These are phyloP conservation scores for Atherinomorus stipes DNA, from an alignment of 2,113 vertebrate species.

Conservation along the genomic window DNA sequence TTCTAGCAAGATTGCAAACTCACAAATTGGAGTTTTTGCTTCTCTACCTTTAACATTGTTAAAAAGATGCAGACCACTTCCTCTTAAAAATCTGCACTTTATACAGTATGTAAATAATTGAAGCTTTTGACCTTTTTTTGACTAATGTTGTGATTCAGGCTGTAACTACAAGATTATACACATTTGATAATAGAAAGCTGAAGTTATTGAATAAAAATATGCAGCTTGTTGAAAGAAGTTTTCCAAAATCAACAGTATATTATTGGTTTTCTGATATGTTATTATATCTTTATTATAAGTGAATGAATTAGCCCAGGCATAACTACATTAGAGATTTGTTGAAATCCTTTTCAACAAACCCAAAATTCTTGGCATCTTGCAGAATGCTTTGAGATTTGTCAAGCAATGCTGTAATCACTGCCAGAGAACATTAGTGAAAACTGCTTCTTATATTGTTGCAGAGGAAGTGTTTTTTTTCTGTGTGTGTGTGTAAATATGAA, in stretches of 20 bases:
- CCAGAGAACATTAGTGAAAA: conserved; percentile 19
- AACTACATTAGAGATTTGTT: conserved; percentile 4
- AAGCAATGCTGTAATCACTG: neutral
- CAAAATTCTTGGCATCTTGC: neutral
- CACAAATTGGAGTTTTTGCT: neutral
- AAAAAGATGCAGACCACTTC: too few relatives aligned
- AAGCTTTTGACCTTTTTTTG: too few relatives aligned
- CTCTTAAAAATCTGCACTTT: too few relatives aligned
- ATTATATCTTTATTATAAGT: neutral
- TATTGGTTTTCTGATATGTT: too few relatives aligned
- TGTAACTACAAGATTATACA: too few relatives aligned
- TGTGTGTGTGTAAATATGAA: neutral
- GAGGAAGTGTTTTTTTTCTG: neutral
- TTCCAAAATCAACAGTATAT: too few relatives aligned
- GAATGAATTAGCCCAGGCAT: neutral
- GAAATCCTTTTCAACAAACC: conserved; percentile 11
- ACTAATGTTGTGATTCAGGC: too few relatives aligned
- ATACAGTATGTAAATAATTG: too few relatives aligned
- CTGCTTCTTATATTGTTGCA: conserved; percentile 6
- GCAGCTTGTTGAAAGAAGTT: too few relatives aligned
- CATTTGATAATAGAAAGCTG: too few relatives aligned
- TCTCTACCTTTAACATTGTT: too few relatives aligned
- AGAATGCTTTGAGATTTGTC: conserved; percentile 8
- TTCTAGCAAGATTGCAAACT: conserved; percentile 19
- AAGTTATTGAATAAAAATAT: too few relatives aligned